Conservation (phyloP, 2,797 vertebrate species). For the Spinus olivaceus region DNA sequence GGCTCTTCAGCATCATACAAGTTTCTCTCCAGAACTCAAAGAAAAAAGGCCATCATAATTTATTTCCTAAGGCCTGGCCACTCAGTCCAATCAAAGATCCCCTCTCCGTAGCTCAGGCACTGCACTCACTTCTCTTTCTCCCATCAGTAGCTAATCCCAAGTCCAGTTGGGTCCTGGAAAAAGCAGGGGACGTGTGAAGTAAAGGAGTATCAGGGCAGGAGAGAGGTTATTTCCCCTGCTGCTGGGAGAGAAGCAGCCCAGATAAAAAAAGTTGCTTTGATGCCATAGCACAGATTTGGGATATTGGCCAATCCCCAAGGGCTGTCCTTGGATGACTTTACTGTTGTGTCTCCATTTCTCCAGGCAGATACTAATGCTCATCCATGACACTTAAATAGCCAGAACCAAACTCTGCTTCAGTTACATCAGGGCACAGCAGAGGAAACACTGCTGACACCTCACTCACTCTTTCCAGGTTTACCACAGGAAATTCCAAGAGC, state of each 20-base stretch:
- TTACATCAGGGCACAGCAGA: fast-evolving
- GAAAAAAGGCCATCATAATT: not conserved
- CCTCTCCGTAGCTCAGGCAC: not conserved
- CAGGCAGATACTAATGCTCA: not conserved
- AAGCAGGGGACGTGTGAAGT: not conserved
- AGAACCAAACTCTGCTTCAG: not conserved
- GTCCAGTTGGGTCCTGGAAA: not conserved
- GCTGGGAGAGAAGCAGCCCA: not conserved
- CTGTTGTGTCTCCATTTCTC: fast-evolving
- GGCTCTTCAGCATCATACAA: not conserved
- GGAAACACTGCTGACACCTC: not conserved
- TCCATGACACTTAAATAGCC: not conserved
- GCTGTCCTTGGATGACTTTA: not conserved
- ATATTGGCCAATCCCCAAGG: not conserved
- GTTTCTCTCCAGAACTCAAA: not conserved
- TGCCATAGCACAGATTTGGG: not conserved
- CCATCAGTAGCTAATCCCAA: not conserved
- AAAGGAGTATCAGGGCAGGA: not conserved
- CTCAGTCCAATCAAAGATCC: not conserved
- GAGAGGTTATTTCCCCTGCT: not conserved
- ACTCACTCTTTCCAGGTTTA: not conserved
- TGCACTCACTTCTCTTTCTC: not conserved
- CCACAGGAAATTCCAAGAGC: not conserved
- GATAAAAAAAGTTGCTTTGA: not conserved
- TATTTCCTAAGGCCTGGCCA: not conserved